These are phyloP conservation scores for Mimachlamys varia DNA, from an alignment of 2,888 invertebrate genomes.

Conservation along the genomic window DNA sequence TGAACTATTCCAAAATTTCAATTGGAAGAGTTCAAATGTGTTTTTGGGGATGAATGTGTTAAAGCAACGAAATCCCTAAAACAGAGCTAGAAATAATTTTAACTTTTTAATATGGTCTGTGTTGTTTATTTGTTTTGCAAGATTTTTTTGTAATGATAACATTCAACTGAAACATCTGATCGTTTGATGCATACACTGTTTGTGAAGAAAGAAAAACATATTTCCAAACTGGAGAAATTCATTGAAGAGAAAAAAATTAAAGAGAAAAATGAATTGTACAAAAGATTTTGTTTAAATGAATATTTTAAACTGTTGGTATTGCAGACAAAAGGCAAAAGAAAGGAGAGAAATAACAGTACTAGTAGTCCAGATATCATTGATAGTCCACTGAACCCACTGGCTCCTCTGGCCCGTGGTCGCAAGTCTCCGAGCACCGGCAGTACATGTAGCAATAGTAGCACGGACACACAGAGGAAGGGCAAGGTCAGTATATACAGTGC, in stretches of 20 bases:
- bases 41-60: too few relatives aligned
- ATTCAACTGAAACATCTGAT: too few relatives aligned
- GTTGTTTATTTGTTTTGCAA: too few relatives aligned
- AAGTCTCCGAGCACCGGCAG: conserved; percentile 80
- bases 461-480: conserved; percentile 71
- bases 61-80: too few relatives aligned
- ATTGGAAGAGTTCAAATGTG: too few relatives aligned
- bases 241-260: neutral
- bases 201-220: too few relatives aligned
- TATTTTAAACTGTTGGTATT: neutral
- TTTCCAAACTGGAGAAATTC: too few relatives aligned
- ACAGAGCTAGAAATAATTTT: too few relatives aligned
- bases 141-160: too few relatives aligned
- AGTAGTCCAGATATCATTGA: conserved; percentile 76
- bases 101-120: too few relatives aligned
- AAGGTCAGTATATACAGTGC: conserved; percentile 44
- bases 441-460: conserved; percentile 79
- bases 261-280: neutral
- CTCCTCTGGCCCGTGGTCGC: conserved; percentile 70
- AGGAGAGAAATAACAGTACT: conserved; percentile 78
- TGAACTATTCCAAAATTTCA: too few relatives aligned
- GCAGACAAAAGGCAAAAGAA: conserved; percentile 58
- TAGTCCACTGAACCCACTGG: conserved; percentile 65
- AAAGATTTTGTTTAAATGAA: neutral
- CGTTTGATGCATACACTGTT: too few relatives aligned